Evolutionary conservation across 2,113 vertebrate species (phyloP), one percentile per base, ranked within the genome.

Genomic region (Rhinopomastus cyanomelas): DNA sequence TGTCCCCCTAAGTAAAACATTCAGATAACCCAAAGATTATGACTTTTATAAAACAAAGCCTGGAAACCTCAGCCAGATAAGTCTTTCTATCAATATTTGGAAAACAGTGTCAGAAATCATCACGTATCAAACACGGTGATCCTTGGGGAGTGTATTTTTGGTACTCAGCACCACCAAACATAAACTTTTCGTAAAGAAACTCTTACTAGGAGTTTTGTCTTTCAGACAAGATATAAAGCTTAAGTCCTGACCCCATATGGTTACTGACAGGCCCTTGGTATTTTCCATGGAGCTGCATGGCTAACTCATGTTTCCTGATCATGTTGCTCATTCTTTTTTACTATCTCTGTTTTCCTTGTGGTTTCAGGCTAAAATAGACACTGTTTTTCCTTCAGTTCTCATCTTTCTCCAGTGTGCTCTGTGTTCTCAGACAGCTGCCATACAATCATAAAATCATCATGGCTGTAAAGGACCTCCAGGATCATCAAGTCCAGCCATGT

Each of bases 1-100:
- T 89, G 81, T 96, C 73, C 59, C 56, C 56, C 37, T 92, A 78
- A 89, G n/a, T 82, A 91, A 95, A 96, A 94, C 85, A 94, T 59
- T 69, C 88, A 90, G 81, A 95, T 93, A 93, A 77, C 71, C 72
- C 71, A 67, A 44, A 87, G 74, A 76, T 56, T 36, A 59, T 79
- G 71, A 73, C 57, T 85, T 92, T 69, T 49, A 12, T 88, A 82
- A 88, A 93, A 90, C 64, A 92, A 82, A 87, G 56, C 42, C 42
- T 76, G 75, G 78, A 92, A 84, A 73, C 48, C 76, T 77, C 86
- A 74, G 71, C 86, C 88, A 82, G 60, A 91, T 20, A 42, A 94
- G 44, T 65, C 89, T 93, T 92, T 65, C 52, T 34, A 6, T 91
- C 57, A 75, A 73, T 89, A 52, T 92, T 91, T 90, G 79, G 89